Conservation (phyloP, 2,888 invertebrate species). For the Leucophenga montana region DNA sequence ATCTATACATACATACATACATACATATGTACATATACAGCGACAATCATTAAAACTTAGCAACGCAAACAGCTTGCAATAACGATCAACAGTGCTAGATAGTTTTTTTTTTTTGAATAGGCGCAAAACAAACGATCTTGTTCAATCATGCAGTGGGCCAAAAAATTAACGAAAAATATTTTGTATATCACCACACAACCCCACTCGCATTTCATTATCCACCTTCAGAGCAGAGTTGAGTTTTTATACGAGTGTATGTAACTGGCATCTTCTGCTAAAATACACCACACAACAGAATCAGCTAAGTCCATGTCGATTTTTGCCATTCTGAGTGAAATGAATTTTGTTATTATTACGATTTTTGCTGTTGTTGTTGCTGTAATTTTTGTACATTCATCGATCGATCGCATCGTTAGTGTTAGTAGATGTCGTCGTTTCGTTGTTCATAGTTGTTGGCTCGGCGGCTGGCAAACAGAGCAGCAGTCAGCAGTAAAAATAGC, state of each 20-base stretch:
- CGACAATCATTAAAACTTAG: too few relatives aligned
- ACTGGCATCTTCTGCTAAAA: slow-evolving; percentile 18
- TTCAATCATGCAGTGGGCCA: too few relatives aligned
- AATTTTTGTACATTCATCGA: slow-evolving; percentile 1
- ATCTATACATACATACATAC: too few relatives aligned
- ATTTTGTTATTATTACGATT: slow-evolving; percentile 41
- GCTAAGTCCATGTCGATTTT: slow-evolving; percentile 31
- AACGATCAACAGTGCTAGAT: too few relatives aligned
- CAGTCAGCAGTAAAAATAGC: slow-evolving; percentile 6
- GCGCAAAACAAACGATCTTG: too few relatives aligned
- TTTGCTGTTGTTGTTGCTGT: too few relatives aligned
- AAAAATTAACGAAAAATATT: too few relatives aligned
- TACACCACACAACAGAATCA: slow-evolving; percentile 22
- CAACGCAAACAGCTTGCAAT: too few relatives aligned
- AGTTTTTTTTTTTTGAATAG: too few relatives aligned
- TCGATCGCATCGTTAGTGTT: too few relatives aligned
- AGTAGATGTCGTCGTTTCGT: neutral
- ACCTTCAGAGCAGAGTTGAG: slow-evolving; percentile 8
- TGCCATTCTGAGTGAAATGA: slow-evolving; percentile 67
- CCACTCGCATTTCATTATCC: neutral
- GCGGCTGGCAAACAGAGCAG: neutral
- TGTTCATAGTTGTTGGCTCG: neutral
- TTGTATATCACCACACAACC: neutral
- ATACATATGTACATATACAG: too few relatives aligned
- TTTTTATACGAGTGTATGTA: neutral